phyloP scores from a whole-genome alignment of 2,888 invertebrate genomes.

The Endomychus coccineus region DNA sequence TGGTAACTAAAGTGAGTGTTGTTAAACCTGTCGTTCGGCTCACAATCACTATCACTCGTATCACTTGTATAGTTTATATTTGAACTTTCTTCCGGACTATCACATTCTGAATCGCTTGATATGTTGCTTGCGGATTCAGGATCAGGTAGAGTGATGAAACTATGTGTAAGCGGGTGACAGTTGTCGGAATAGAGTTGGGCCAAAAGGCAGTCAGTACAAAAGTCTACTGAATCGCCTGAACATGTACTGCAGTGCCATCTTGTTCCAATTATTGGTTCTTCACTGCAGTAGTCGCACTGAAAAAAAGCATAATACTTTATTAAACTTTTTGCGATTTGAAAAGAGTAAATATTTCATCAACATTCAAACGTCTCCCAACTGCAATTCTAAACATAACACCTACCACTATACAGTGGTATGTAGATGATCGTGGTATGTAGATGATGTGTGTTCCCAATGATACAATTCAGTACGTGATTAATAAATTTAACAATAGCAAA shows the following conservation, averaged over 20 bases:
- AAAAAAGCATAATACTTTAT: conserved; percentile 21
- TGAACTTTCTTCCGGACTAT: conserved; percentile 14
- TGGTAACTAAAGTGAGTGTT: neutral
- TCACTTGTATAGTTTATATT: conserved; percentile 12
- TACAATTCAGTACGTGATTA: too few relatives aligned
- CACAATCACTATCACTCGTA: conserved; percentile 18
- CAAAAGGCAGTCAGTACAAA: conserved; percentile 58
- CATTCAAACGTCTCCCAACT: too few relatives aligned
- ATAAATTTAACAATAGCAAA: too few relatives aligned
- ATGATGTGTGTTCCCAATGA: too few relatives aligned
- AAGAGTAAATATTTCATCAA: conserved; percentile 8
- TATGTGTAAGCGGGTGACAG: conserved; percentile 45
- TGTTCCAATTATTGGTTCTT: conserved; percentile 56
- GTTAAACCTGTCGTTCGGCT: conserved; percentile 9
- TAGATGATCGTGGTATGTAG: too few relatives aligned
- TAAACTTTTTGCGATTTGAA: neutral
- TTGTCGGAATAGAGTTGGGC: conserved; percentile 47
- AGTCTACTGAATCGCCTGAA: conserved; percentile 48
- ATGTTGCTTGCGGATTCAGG: conserved; percentile 14
- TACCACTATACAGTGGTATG: too few relatives aligned
- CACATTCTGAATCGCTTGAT: conserved; percentile 22
- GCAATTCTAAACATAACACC: too few relatives aligned
- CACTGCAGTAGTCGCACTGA: conserved; percentile 58
- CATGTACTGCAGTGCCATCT: conserved; percentile 68
- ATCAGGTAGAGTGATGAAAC: conserved; percentile 36